These are phyloP conservation scores for Ceratoteleas bidentatus DNA, from an alignment of 1,140 invertebrate species.

Conservation along the genomic window DNA sequence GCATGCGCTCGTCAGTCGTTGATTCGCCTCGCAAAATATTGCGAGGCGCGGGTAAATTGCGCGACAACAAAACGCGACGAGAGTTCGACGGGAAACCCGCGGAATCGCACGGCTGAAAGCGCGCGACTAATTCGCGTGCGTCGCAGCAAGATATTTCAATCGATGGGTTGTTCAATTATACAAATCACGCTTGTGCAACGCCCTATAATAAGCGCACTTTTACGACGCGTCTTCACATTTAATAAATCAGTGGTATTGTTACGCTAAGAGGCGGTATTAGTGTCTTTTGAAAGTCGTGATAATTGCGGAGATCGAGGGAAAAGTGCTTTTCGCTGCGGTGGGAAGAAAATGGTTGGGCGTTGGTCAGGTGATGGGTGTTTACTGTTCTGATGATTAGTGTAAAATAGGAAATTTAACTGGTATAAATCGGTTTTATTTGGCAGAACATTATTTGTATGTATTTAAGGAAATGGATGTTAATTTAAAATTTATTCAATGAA, in stretches of 20 bases:
- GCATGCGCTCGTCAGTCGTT: slow-evolving; percentile 36
- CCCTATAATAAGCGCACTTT: slow-evolving; percentile 14
- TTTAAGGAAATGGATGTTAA: too few species aligned
- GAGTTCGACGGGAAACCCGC: slow-evolving; percentile 4
- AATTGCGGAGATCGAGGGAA: background rate
- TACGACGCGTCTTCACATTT: slow-evolving; percentile 1
- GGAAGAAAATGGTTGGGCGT: too few species aligned
- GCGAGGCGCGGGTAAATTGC: slow-evolving; percentile 26
- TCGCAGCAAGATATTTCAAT: slow-evolving; percentile 5
- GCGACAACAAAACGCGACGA: slow-evolving; percentile 10
- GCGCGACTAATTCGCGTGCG: slow-evolving; percentile 8
- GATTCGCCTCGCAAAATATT: slow-evolving; percentile 43
- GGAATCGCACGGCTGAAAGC: background rate
- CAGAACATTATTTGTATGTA: too few species aligned
- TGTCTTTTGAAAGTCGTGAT: background rate
- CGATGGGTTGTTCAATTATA: slow-evolving; percentile 11
- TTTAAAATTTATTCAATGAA: too few species aligned
- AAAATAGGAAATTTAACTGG: too few species aligned
- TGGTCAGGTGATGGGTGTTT: too few species aligned
- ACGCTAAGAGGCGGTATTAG: background rate
- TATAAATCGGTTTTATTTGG: too few species aligned
- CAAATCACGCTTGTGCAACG: slow-evolving; percentile 12
- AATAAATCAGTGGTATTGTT: slow-evolving; percentile 5
- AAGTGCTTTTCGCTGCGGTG: too few species aligned
- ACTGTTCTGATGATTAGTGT: too few species aligned